Conservation (phyloP, 2,888 invertebrate genomes). For the Pristionchus mayeri region DNA sequence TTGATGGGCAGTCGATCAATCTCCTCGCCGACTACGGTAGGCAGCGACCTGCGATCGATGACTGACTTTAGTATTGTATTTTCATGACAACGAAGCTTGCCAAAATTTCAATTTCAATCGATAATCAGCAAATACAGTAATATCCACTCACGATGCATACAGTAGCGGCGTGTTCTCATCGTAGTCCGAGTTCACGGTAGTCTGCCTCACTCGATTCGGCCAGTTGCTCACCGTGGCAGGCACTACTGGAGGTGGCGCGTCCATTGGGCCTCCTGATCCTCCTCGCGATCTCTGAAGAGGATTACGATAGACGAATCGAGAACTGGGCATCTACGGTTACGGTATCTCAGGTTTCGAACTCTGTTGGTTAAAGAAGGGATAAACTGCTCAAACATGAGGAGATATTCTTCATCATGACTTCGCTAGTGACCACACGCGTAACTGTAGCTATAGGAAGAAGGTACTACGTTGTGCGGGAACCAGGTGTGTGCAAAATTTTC, state of each 20-base stretch:
- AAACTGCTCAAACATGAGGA: not conserved
- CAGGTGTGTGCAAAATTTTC: not conserved
- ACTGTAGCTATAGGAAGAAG: not conserved
- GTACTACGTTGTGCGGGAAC: not conserved
- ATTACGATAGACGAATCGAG: not conserved
- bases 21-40: conserved; percentile 47
- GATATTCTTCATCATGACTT: not conserved
- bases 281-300: conserved; percentile 29
- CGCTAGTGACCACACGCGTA: not conserved
- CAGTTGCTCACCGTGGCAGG: not conserved
- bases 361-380: too few relatives aligned
- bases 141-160: conserved; percentile 38
- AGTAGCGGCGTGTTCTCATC: conserved; percentile 43
- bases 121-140: not conserved
- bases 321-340: not conserved
- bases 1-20: conserved; percentile 17
- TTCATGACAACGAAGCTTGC: not conserved
- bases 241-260: not conserved
- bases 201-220: conserved; percentile 19
- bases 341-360: too few relatives aligned
- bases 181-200: conserved; percentile 30
- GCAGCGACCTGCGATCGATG: conserved; percentile 35
- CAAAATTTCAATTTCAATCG: not conserved
- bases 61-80: not conserved
- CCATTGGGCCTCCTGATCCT: conserved; percentile 19